These are phyloP conservation scores for Spatula versicolor DNA, from an alignment of 2,797 vertebrate species.

Conservation along the genomic window DNA sequence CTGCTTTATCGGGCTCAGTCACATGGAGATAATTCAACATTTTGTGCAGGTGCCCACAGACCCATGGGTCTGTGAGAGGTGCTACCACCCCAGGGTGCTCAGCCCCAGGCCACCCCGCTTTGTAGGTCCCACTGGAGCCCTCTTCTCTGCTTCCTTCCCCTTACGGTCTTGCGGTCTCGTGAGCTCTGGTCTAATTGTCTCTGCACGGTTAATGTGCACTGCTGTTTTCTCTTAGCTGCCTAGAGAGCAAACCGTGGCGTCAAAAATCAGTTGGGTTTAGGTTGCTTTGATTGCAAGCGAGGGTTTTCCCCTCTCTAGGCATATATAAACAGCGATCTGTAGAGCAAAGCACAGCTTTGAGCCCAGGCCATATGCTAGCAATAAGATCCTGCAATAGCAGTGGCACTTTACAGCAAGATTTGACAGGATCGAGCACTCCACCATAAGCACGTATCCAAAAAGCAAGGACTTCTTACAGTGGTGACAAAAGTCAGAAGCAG, in stretches of 20 bases:
- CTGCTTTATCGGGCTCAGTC: neutral
- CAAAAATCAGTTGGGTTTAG: neutral
- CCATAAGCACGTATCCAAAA: neutral
- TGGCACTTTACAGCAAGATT: neutral
- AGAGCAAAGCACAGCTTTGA: neutral
- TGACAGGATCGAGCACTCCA: neutral
- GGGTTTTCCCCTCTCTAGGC: accelerated
- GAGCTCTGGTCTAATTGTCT: neutral
- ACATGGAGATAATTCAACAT: neutral
- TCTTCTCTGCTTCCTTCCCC: neutral
- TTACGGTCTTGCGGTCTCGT: neutral
- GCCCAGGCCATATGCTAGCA: accelerated
- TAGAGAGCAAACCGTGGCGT: neutral
- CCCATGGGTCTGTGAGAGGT: too few relatives aligned
- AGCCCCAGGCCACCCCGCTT: neutral
- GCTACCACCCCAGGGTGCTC: too few relatives aligned
- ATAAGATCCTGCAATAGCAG: neutral
- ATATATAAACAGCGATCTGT: neutral
- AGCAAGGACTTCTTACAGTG: neutral
- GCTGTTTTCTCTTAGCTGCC: neutral
- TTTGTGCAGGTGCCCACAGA: neutral
- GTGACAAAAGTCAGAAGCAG: neutral
- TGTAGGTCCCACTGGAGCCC: neutral
- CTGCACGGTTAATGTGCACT: neutral
- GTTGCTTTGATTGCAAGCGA: neutral